phyloP scores from a whole-genome alignment of 2,797 vertebrate genomes.

The Propithecus deckenii region DNA sequence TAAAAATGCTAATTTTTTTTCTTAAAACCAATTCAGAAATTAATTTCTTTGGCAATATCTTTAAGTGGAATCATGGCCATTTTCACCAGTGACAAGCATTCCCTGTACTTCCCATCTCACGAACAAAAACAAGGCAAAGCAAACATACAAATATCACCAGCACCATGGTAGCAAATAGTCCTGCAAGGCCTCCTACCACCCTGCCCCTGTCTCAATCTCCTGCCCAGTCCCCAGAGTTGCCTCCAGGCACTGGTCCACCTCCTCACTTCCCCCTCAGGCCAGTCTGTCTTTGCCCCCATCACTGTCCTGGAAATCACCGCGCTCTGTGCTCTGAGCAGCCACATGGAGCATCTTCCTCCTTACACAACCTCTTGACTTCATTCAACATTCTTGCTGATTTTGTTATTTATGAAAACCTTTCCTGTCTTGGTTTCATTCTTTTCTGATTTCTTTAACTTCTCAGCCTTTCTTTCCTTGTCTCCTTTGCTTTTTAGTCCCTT shows the following conservation, averaged over 20 bases:
- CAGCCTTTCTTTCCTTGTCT: not conserved
- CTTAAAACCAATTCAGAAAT: not conserved
- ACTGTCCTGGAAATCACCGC: not conserved
- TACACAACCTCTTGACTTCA: not conserved
- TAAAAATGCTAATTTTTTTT: not conserved
- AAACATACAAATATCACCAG: not conserved
- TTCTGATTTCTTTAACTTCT: not conserved
- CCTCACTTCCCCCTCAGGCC: not conserved
- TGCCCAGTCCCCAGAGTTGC: fast-evolving
- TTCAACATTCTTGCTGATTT: not conserved
- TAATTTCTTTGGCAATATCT: not conserved
- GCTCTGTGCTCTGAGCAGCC: not conserved
- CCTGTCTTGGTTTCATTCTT: not conserved
- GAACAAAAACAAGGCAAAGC: not conserved
- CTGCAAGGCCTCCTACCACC: not conserved
- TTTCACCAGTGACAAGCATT: not conserved
- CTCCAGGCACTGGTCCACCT: fast-evolving
- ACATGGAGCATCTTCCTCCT: not conserved
- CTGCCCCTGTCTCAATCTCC: too few species aligned
- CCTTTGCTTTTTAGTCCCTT: not conserved
- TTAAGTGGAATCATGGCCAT: not conserved
- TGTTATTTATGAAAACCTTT: not conserved
- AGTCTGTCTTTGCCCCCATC: not conserved
- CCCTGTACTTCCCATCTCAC: not conserved
- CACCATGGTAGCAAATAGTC: not conserved